Evolutionary conservation across 2,797 vertebrate species (phyloP), one percentile per base, ranked within the genome.

Genomic region (Scomberomorus guttatus): DNA sequence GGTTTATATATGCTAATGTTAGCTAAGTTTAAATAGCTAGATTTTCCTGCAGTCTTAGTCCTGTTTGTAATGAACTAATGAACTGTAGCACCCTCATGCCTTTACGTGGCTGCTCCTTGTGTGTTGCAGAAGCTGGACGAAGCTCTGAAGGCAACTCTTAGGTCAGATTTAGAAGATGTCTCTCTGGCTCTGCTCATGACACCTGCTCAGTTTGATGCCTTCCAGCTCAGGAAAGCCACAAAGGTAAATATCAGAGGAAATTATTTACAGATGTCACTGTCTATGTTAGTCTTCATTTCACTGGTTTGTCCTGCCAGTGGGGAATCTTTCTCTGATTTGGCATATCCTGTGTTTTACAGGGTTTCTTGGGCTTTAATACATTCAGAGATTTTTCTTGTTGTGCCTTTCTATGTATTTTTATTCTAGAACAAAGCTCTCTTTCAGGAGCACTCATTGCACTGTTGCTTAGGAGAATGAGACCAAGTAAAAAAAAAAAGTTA

Each of bases 141-240:
- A 9, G 84, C 34, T 13, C 90, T 99, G 89, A 96, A 94, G 89
- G 95, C 95, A 1, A 95, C 77, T 24, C 93, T 99, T 25, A 93
- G 79, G 32, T 92, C 95, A 1, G 59, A 96, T 42, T 79, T 97
- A 0, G 96, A 98, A 80, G 94, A 96, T 0, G 93, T 96, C 15
- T 86, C 69, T 72, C 76, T 99, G 86, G 95, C 94, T 72, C 72
- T 99, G 11, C 89, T 99, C 63, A 97, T 96, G 95, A 93, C 94
- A 1, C 97, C 97, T 22, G 93, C 96, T 42, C 93, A 96, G 12
- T 97, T 94, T 85, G 97, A 99, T 77, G 97, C 98, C 55, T 89
- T 96, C 72, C 92, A 95, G 72, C 88, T 99, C 32, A 94, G 93
- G 77, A 84, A 83, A 6, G 93, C 97, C 80, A 97, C 97, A 89